These are phyloP conservation scores for Acronicta alni DNA, from an alignment of 2,888 invertebrate species.

Conservation along the genomic window DNA sequence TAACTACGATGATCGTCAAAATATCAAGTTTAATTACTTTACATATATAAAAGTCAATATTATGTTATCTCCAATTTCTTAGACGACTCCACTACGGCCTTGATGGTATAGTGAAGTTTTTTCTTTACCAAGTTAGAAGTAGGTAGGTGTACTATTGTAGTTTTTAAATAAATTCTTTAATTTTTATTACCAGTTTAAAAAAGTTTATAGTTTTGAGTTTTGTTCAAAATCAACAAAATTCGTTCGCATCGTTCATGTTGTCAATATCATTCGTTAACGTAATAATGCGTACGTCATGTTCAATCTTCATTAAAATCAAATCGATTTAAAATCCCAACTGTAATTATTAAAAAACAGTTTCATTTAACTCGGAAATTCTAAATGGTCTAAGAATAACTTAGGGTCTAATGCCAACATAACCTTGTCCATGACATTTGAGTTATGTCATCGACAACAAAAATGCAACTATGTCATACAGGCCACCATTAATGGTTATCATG, in stretches of 20 bases:
- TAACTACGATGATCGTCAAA: conserved; percentile 17
- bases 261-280: too few species aligned
- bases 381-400: conserved; percentile 8
- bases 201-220: too few species aligned
- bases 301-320: too few species aligned
- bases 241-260: too few species aligned
- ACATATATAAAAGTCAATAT: conserved; percentile 14
- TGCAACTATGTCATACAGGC: conserved; percentile 23
- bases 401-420: conserved; percentile 30
- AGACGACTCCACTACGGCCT: conserved; percentile 17
- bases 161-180: too few species aligned
- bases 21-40: conserved; percentile 17
- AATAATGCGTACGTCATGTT: too few species aligned
- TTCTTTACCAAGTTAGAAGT: neutral
- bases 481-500: conserved; percentile 14
- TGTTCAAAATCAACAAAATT: too few species aligned
- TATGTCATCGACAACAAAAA: conserved; percentile 36
- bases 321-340: too few species aligned
- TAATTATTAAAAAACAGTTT: too few species aligned
- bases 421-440: conserved; percentile 52
- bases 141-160: too few species aligned
- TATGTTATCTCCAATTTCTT: neutral
- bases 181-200: too few species aligned
- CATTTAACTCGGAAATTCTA: neutral
- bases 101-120: conserved; percentile 10